phyloP scores from a whole-genome alignment of 2,888 invertebrate genomes.

The Quadroppia sp. region DNA sequence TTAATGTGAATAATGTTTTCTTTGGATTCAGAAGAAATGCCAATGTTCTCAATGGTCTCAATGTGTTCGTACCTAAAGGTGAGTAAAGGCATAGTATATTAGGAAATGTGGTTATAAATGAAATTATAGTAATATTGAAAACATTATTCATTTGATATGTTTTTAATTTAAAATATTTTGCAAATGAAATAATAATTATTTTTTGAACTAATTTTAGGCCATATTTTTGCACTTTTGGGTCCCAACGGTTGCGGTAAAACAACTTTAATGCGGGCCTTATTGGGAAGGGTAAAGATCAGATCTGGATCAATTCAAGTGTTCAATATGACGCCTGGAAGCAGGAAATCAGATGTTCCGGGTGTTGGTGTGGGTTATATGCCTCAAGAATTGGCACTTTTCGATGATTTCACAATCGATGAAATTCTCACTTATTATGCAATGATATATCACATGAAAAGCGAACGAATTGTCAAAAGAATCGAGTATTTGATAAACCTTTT shows the following conservation, averaged over 20 bases:
- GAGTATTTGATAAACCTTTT: conserved; percentile 29
- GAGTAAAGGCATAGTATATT: no score
- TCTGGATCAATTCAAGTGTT: conserved; percentile 38
- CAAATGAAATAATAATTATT: no score
- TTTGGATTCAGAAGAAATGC: no score
- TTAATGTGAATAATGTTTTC: no score
- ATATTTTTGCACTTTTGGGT: conserved; percentile 42
- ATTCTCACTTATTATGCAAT: conserved; percentile 42
- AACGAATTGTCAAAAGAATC: conserved; percentile 4
- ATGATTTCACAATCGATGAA: conserved; percentile 42
- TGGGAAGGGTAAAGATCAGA: conserved; percentile 4
- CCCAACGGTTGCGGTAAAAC: conserved; percentile 41
- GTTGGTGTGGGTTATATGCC: conserved; percentile 41
- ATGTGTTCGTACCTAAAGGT: no score
- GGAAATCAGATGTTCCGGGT: conserved; percentile 25
- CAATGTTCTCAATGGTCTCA: no score
- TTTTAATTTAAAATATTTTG: no score
- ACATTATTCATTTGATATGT: no score
- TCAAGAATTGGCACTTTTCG: conserved; percentile 44
- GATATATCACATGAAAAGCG: conserved; percentile 21
- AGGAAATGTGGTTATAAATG: no score
- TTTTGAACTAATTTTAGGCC: no score
- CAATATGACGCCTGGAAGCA: conserved; percentile 30
- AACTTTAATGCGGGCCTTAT: conserved; percentile 37
- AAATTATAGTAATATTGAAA: no score